Evolutionary conservation across 2,888 invertebrate species (phyloP).

Genomic region (Antitype chi): DNA sequence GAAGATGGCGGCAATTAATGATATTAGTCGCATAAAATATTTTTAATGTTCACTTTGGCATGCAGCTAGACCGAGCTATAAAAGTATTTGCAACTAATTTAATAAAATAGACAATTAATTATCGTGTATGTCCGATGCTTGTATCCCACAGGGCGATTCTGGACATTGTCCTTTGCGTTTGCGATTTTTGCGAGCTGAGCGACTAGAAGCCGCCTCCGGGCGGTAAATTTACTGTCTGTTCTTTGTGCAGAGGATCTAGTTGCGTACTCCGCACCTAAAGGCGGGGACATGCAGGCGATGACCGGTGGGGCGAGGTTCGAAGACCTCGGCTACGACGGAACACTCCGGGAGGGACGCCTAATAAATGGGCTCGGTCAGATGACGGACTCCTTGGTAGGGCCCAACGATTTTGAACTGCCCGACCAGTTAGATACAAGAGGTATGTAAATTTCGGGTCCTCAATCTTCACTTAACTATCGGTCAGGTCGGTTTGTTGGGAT

Average conservation of each 20-base stretch:
- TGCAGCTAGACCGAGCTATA: no score
- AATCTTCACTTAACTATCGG: slow-evolving; percentile 35
- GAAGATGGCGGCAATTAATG: no score
- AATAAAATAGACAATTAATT: no score
- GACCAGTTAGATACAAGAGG: slow-evolving; percentile 91
- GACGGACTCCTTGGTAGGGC: slow-evolving; percentile 93
- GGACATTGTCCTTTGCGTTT: slow-evolving; percentile 32
- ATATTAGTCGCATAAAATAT: no score
- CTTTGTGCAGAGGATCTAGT: slow-evolving; percentile 91
- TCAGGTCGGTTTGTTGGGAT: slow-evolving; percentile 13
- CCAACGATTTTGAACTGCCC: slow-evolving; percentile 92
- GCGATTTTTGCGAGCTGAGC: slow-evolving; percentile 68
- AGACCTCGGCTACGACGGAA: slow-evolving; percentile 95
- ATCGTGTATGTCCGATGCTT: no score
- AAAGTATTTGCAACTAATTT: no score
- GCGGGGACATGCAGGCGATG: slow-evolving; percentile 91
- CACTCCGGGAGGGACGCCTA: slow-evolving; percentile 88
- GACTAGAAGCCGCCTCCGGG: slow-evolving; percentile 71
- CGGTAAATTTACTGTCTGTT: slow-evolving; percentile 75
- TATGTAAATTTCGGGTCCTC: slow-evolving; percentile 67
- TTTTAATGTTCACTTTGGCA: no score
- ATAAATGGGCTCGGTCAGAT: slow-evolving; percentile 95
- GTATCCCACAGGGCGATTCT: no score
- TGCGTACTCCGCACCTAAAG: slow-evolving; percentile 92
- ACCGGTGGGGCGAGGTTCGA: slow-evolving; percentile 93